Conservation (phyloP, 1,140 invertebrate genomes). For the Brachionus asplanchnoidis region DNA sequence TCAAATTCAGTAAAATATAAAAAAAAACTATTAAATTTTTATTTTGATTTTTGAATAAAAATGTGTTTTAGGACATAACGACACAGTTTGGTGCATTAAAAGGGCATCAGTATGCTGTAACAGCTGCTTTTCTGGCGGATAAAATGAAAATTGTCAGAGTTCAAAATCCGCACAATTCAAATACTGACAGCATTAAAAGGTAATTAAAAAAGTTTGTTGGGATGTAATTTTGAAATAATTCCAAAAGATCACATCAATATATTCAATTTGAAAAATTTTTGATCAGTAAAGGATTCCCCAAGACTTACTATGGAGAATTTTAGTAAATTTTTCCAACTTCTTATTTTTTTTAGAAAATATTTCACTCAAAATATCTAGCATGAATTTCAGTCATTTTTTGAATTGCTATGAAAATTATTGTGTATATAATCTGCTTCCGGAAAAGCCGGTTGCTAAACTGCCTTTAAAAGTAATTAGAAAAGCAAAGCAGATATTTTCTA, state of each 20-base stretch:
- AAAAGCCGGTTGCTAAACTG: not conserved
- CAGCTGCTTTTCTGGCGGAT: not conserved
- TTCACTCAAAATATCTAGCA: not conserved
- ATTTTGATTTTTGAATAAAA: no score
- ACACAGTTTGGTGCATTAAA: not conserved
- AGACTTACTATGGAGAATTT: slow-evolving; percentile 14
- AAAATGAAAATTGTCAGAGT: slow-evolving; percentile 10
- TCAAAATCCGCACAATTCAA: slow-evolving; percentile 35
- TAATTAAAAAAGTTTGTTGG: not conserved
- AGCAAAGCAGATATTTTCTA: not conserved
- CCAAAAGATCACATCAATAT: not conserved
- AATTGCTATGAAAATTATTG: slow-evolving; percentile 12
- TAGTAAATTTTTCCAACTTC: not conserved
- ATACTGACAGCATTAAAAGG: slow-evolving; percentile 20
- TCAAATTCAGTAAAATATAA: not conserved
- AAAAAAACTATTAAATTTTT: no score
- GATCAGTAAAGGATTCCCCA: not conserved
- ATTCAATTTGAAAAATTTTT: not conserved
- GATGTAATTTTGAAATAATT: not conserved
- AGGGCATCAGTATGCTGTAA: slow-evolving; percentile 23
- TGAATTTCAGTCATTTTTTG: not conserved
- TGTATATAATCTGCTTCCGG: slow-evolving; percentile 22
- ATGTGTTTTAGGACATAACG: not conserved
- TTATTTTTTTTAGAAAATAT: no score
- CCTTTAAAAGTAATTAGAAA: not conserved